Conservation (phyloP, 2,888 invertebrate species). For the Apamea epomidion region DNA sequence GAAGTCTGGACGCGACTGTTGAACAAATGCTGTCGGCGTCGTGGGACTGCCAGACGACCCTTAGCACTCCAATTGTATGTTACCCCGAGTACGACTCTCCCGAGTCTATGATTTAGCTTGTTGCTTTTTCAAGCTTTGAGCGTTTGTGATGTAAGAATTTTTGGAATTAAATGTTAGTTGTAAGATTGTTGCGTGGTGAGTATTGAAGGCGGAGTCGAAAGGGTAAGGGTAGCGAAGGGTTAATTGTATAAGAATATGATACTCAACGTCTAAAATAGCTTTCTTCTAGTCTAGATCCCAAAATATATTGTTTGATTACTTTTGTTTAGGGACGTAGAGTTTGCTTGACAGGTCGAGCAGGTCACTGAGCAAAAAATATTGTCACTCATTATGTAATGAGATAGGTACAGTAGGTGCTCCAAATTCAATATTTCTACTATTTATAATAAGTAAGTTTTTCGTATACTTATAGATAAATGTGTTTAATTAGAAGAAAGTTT, state of each 20-base stretch:
- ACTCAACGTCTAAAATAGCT: slow-evolving; percentile 16
- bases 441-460: slow-evolving; percentile 6
- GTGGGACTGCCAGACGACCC: slow-evolving; percentile 44
- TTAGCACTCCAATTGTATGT: slow-evolving; percentile 47
- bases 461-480: neutral
- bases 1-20: slow-evolving; percentile 9
- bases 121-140: slow-evolving; percentile 21
- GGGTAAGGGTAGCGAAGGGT: slow-evolving; percentile 51
- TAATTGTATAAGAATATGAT: slow-evolving; percentile 28
- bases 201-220: slow-evolving; percentile 52
- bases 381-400: neutral
- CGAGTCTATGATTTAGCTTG: slow-evolving; percentile 29
- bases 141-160: slow-evolving; percentile 16
- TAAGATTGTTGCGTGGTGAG: slow-evolving; percentile 34
- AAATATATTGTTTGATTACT: neutral
- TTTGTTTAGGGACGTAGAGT: neutral
- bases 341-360: slow-evolving; percentile 17
- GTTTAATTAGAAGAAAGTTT: slow-evolving; percentile 5
- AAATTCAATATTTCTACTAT: slow-evolving; percentile 2
- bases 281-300: slow-evolving; percentile 6
- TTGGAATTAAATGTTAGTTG: slow-evolving; percentile 8
- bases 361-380: slow-evolving; percentile 51
- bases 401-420: neutral
- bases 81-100: slow-evolving; percentile 33
- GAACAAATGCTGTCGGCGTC: slow-evolving; percentile 25